Conservation (phyloP, 2,113 vertebrate genomes). For the Emydocephalus ijimae region DNA sequence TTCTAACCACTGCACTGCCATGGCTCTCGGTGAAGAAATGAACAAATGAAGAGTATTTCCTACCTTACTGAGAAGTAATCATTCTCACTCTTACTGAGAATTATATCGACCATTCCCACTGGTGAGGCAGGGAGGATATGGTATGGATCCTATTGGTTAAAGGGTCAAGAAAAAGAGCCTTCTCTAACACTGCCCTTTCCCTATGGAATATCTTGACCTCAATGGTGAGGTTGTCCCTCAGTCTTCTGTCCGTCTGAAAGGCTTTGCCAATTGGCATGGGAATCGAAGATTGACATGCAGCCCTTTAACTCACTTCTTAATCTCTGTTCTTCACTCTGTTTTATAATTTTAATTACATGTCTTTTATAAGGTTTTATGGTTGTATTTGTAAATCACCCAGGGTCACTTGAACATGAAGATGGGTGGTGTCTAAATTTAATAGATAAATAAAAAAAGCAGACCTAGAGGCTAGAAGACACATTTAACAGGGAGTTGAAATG, state of each 20-base stretch:
- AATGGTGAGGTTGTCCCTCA: neutral
- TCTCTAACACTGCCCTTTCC: neutral
- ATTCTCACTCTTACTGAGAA: neutral
- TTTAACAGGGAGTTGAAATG: neutral
- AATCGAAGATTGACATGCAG: neutral
- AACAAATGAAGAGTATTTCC: neutral
- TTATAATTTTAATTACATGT: neutral
- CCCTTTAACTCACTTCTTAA: neutral
- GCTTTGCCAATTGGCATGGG: neutral
- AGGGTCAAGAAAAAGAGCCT: neutral
- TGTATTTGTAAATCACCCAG: neutral
- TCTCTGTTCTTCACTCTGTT: neutral
- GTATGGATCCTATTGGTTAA: neutral
- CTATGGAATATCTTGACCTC: neutral
- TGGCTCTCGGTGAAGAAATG: neutral
- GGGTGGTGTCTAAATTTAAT: neutral
- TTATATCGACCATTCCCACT: neutral
- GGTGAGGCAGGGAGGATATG: neutral
- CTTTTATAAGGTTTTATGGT: neutral
- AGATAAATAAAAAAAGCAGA: neutral
- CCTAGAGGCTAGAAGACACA: no score
- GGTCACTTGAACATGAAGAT: neutral
- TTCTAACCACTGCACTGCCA: no score
- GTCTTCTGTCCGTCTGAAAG: neutral
- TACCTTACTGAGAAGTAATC: neutral